Base-by-base conservation (phyloP, 2,888 invertebrate genomes). In the Lasioglossum calceatum region DNA sequence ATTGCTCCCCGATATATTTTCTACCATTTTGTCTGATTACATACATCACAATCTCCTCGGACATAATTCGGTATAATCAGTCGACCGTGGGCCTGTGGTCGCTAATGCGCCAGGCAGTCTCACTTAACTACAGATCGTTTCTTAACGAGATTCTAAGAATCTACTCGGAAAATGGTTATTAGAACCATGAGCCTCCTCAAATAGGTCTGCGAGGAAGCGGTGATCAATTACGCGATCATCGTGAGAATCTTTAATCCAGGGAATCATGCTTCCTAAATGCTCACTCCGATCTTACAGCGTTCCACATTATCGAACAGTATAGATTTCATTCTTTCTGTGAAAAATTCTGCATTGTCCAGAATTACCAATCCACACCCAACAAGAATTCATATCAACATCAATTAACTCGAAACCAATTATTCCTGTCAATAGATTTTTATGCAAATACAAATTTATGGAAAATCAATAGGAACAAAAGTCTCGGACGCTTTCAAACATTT, bases 141-240 rank as follows among this genome's bases (percentile, higher is more conserved):
- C 90, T 91, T 88, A 91, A 92, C 92, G 89, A 91, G 89, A 87
- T 93, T 93, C 91, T 86, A 82, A 90, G 91, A 92, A 92, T 88
- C 90, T 88, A 89, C 90, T 90, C 88, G 87, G 86, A 87, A 91
- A 90, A 90, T 81, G 81, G 75, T 89, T 88, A 92, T 91, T 90
- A 87, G 92, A 85, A 88, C 84, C 84, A 70, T 80, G 84, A 80
- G 77, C 76, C 83, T 72, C 77, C 61, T 83, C 73, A 75, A 78
- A 78, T 72, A 72, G 71, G 70, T 39, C 58, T 27, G 32, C 27
- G 82, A 80, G 70, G 42, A 54, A 79, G 73, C 77, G 81, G 82
- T 70, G 79, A 91, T 89, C 88, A 83, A 88, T 89, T 87, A 87
- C 61, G 47, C 47, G 74, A 81, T 76, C 67, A 67, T 82, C 77